Base-by-base conservation (phyloP, 2,888 invertebrate species). In the Agelastica alni region DNA sequence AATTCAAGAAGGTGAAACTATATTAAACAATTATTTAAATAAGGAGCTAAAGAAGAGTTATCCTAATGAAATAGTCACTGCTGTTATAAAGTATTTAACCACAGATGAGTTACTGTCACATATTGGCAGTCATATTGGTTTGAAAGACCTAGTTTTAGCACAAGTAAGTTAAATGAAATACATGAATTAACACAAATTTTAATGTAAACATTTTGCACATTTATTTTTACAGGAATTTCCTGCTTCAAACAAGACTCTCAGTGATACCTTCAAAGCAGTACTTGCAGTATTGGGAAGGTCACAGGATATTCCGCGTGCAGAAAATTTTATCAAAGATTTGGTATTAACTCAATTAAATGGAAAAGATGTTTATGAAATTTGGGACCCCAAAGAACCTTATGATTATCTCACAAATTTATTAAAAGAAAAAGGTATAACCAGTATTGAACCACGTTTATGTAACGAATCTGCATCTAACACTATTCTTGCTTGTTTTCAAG, bases 291-390 rank as follows among this genome's bases (percentile, higher is more conserved):
- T 97, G 3, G 76, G 83, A 1, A 77, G 81, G 51, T 88, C 89
- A 17, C 82, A 86, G 17, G 85, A 87, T 18, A 75, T 80, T 32
- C 81, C 85, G 44, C 81, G 82, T 48, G 85, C 91, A 0, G 84
- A 87, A 51, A 77, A 80, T 52, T 94, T 99, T 78, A 84, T 97
- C 1, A 80, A 90, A 47, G 97, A 98, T 73, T 89, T 92, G 70
- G 83, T 97, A 47, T 83, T 98, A 51, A 86, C 91, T 2, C 89
- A 89, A 69, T 76, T 99, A 32, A 86, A 88, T 72, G 93, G 90
- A 10, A 85, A 89, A 74, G 93, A 96, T 73, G 75, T 98, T 3
- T 86, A 86, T 64, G 93, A 94, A 56, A 81, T 92, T 55, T 96
- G 93, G 90, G 78, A 81, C 12, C 86, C 93, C n/a, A 80, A 84